Base-by-base conservation (phyloP, 2,888 invertebrate species). In the Taphrorychus bicolor region DNA sequence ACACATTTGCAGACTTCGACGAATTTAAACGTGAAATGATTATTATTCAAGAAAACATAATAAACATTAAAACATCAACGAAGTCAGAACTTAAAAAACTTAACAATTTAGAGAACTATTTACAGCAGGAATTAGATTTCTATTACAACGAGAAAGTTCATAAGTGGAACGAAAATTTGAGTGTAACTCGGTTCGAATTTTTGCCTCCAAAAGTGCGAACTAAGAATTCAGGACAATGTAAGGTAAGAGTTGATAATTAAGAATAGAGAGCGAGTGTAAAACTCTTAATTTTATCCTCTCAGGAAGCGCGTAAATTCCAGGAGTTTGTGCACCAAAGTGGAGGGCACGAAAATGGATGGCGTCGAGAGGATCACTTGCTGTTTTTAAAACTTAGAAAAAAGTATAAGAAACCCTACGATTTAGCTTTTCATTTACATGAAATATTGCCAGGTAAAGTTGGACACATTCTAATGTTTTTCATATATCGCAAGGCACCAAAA, bases 321-420 rank as follows among this genome's bases (percentile, higher is more conserved):
- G 84, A 85, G 32, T 88, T 86, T 74, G 76, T 87, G 72, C 78
- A 76, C 59, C 79, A 77, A 57, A 85, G 80, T 71, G 81, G 81
- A 23, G 86, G 85, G 22, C 84, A 85, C 42, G 84, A 84, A 64
- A 87, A 87, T 59, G 86, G 87, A 14, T 88, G 88, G 88, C 79
- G 82, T 63, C 82, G 83, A 74, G 86, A 85, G 63, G 84, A 86
- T 71, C 87, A 88, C 74, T 83, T 83, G 53, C 78, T 85, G 65
- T 88, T 87, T 77, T 74, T 84, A 49, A 84, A 83, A 74, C 70
- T 76, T 11, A 76, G 78, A 61, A 72, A 70, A 7, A 82, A 78
- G 73, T 76, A 76, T 59, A 78, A 76, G 69, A 49, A 74, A 62
- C 56, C 72, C n/a, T 72, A 75, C 11, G 71, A 74, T 41, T 19